phyloP scores from a whole-genome alignment of 1,140 invertebrate species.

The Cydia pomonella region DNA sequence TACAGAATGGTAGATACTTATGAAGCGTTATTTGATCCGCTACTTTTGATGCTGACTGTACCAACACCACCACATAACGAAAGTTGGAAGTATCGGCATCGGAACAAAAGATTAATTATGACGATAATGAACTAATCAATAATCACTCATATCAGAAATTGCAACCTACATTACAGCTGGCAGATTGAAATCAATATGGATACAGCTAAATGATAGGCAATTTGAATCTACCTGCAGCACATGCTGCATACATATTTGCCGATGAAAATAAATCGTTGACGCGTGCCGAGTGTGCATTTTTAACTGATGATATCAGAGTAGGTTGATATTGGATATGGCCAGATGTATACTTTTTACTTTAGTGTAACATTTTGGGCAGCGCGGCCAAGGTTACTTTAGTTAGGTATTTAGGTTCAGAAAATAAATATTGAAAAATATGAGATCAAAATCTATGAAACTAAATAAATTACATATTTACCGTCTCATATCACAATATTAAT shows the following conservation, averaged over 20 bases:
- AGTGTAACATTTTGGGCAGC: background rate
- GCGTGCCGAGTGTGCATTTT: background rate
- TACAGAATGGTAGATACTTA: too few relatives aligned
- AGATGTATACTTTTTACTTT: background rate
- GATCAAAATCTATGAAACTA: too few relatives aligned
- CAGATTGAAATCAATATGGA: conserved; percentile 4
- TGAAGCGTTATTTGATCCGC: too few relatives aligned
- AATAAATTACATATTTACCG: too few relatives aligned
- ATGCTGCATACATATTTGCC: background rate
- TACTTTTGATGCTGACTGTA: too few relatives aligned
- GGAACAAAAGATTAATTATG: background rate
- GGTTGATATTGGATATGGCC: background rate
- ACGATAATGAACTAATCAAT: background rate
- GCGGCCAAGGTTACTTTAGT: too few relatives aligned
- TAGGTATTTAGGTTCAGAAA: too few relatives aligned
- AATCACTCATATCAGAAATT: conserved; percentile 1
- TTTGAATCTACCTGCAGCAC: background rate
- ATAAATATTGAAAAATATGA: too few relatives aligned
- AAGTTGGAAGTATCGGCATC: too few relatives aligned
- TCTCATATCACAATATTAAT: too few relatives aligned
- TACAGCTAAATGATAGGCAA: background rate
- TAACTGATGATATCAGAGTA: conserved; percentile 1
- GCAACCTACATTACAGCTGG: conserved; percentile 5
- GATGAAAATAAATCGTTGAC: background rate
- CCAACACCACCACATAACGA: too few relatives aligned